Percentiles rank a stretch among this genome's conserved stretches.
Conservation (phyloP, 2,888 invertebrate genomes). For the Dione juno region DNA sequence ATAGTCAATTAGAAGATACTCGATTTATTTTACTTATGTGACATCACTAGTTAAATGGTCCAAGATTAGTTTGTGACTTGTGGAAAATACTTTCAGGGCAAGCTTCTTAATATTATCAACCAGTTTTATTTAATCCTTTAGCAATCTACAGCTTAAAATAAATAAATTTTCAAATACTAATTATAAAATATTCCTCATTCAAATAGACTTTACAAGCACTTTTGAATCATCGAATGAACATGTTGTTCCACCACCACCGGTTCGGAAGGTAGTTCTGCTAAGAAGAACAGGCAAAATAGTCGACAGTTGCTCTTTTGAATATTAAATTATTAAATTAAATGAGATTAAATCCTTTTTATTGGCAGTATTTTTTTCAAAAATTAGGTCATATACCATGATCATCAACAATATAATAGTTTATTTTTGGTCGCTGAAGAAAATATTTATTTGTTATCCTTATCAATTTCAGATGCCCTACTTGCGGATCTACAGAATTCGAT, state of each 20-base stretch:
- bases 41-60: conserved; percentile 58
- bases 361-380: too few species aligned
- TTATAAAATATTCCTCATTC: neutral
- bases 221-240: too few species aligned
- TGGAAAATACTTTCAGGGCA: neutral
- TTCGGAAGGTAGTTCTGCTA: too few species aligned
- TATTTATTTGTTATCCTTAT: neutral
- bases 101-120: neutral
- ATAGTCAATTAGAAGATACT: conserved; percentile 56
- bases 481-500: conserved; percentile 98
- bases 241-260: too few species aligned
- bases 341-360: too few species aligned
- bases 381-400: too few species aligned
- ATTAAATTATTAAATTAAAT: too few species aligned
- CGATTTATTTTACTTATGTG: conserved; percentile 53
- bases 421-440: neutral
- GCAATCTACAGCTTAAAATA: neutral
- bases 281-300: too few species aligned
- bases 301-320: too few species aligned
- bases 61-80: conserved; percentile 19
- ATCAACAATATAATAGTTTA: neutral
- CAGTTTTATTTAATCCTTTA: neutral
- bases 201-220: too few species aligned
- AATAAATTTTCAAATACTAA: neutral
- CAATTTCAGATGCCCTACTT: conserved; percentile 94